Percentiles rank a stretch among this genome's conserved stretches.
These are phyloP conservation scores for Vombatus ursinus DNA, from an alignment of 2,113 vertebrate genomes.

Conservation along the genomic window DNA sequence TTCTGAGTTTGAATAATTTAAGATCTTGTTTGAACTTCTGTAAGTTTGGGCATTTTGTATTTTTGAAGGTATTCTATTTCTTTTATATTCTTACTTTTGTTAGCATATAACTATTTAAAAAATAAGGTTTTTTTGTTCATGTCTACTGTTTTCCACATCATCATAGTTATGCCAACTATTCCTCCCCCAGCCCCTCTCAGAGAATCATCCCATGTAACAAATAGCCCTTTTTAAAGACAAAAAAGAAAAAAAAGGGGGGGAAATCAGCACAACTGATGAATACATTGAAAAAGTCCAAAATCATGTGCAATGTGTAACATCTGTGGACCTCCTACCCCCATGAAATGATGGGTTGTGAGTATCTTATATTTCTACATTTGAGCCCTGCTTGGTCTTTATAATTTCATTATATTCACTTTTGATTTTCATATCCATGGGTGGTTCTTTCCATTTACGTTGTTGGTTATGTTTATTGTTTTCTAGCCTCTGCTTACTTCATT, in stretches of 20 bases:
- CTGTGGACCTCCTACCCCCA: no score
- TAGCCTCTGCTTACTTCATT: not conserved
- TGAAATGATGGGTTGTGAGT: no score
- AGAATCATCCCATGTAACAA: no score
- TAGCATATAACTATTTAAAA: not conserved
- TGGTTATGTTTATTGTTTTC: no score
- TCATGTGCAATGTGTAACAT: no score
- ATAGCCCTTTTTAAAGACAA: no score
- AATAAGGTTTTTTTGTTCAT: not conserved
- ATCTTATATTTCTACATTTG: not conserved
- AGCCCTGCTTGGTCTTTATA: not conserved
- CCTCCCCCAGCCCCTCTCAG: no score
- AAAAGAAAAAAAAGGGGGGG: no score
- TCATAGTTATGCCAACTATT: no score
- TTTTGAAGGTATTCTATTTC: not conserved
- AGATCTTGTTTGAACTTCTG: not conserved
- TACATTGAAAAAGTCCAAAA: no score
- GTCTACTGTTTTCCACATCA: no score
- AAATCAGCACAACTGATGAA: no score
- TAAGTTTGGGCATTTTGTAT: not conserved
- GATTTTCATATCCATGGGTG: not conserved
- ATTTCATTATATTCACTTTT: not conserved
- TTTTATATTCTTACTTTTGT: not conserved
- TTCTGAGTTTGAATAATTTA: not conserved
- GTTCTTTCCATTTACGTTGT: not conserved